Conservation (phyloP, 2,888 invertebrate species). For the Meiosimyza platycephala region DNA sequence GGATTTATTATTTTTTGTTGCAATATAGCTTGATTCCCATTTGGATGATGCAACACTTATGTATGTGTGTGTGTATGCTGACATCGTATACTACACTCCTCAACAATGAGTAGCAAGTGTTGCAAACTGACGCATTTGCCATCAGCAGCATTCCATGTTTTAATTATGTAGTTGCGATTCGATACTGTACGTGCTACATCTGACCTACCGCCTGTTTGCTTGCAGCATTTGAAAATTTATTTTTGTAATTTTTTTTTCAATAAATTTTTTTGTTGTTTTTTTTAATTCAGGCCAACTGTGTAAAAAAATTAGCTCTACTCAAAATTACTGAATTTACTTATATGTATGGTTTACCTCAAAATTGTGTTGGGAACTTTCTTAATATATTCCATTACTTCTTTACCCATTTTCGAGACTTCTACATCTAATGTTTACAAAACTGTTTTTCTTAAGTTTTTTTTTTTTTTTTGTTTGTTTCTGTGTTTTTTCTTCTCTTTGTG, state of each 20-base stretch:
- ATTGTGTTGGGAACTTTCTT: background rate
- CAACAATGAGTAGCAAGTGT: too few relatives aligned
- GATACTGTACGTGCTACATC: too few relatives aligned
- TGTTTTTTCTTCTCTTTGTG: background rate
- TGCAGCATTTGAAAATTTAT: slow-evolving; percentile 21
- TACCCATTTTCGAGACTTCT: background rate
- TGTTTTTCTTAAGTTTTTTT: slow-evolving; percentile 6
- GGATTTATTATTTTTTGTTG: too few relatives aligned
- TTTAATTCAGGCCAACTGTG: background rate
- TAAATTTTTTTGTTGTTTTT: background rate
- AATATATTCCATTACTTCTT: slow-evolving; percentile 1
- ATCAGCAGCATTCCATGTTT: too few relatives aligned
- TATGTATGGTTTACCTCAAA: slow-evolving; percentile 18
- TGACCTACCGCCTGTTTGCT: too few relatives aligned
- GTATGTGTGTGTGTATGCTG: too few relatives aligned
- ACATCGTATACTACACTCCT: too few relatives aligned
- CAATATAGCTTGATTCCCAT: too few relatives aligned
- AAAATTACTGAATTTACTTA: background rate
- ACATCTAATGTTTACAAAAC: slow-evolving; percentile 6
- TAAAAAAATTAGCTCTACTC: background rate
- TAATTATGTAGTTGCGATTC: too few relatives aligned
- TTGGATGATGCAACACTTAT: too few relatives aligned
- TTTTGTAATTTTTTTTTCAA: slow-evolving; percentile 16
- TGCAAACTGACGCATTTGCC: too few relatives aligned
- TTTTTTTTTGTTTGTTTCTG: background rate